phyloP scores from a whole-genome alignment of 2,888 invertebrate species.

The Caenorhabditis auriculariae region DNA sequence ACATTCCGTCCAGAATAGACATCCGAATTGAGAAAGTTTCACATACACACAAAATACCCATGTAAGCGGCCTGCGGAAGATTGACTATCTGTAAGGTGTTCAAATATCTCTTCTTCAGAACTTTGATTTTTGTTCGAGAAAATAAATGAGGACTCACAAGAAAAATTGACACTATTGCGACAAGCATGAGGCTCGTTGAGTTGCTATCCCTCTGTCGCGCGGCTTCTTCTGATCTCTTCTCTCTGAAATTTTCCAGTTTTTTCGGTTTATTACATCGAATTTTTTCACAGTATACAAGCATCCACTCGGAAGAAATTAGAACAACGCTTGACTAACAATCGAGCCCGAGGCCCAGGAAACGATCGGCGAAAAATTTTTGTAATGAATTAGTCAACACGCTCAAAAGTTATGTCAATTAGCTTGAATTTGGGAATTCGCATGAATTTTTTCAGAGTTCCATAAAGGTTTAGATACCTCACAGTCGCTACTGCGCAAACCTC shows the following conservation, averaged over 20 bases:
- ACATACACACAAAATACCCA: slow-evolving; percentile 49
- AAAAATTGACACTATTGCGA: slow-evolving; percentile 67
- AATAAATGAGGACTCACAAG: slow-evolving; percentile 45
- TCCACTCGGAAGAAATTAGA: slow-evolving; percentile 1
- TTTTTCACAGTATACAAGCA: not conserved
- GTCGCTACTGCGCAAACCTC: too few species aligned
- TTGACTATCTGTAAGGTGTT: slow-evolving; percentile 64
- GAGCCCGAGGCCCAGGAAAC: too few species aligned
- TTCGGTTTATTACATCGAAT: not conserved
- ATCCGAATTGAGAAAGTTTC: slow-evolving; percentile 53
- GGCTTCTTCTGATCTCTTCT: slow-evolving; percentile 60
- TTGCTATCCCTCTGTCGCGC: slow-evolving; percentile 61
- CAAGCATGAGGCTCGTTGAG: slow-evolving; percentile 66
- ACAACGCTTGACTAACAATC: too few species aligned
- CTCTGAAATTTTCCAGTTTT: slow-evolving; percentile 36
- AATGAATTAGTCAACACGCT: too few species aligned
- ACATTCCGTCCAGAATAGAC: slow-evolving; percentile 44
- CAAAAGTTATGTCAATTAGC: too few species aligned
- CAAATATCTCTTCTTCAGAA: not conserved
- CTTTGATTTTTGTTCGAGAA: not conserved
- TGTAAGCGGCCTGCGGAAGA: slow-evolving; percentile 65
- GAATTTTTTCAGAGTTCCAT: too few species aligned
- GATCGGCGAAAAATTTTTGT: too few species aligned
- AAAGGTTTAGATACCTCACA: too few species aligned
- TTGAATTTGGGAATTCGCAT: too few species aligned